Evolutionary conservation across 2,888 invertebrate species (phyloP), one percentile per base, ranked within the genome.

Genomic region (Hypsopygia costalis): DNA sequence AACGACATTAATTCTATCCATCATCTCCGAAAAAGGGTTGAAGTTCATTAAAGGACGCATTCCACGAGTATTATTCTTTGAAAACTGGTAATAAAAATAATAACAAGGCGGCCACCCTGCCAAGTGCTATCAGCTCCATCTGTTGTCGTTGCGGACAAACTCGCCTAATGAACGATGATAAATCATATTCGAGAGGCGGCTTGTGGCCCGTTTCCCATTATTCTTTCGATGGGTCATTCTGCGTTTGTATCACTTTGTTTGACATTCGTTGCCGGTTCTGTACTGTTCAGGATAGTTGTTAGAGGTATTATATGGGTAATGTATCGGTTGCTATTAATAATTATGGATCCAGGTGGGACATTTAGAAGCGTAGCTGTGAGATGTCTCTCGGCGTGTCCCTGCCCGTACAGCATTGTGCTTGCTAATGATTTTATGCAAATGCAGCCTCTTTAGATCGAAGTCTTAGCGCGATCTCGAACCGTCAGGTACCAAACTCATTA

Each of bases 391-490:
- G 64, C 82, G 75, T 86, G 85, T 87, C 87, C 85, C 85, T 82
- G 81, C 82, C 75, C 76, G 83, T 71, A 69, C 79, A 77, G 83
- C 87, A 87, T 88, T 88, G 88, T 88, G 88, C 86, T 87, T 86
- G 83, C 88, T 88, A 87, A 88, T 87, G 88, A 88, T 87, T 88
- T 88, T 88, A 88, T 88, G 88, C 88, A 88, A 87, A 88, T 88
- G 88, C 79, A 87, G 72, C 78, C 85, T 86, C 86, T 87, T 87
- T 83, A 87, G 87, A 88, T 87, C 85, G 86, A 81, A 85, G 86
- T 83, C 87, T 86, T 88, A 87, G 83, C 83, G 87, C 86, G 87
- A 87, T 86, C 86, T 86, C 82, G 62, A 81, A 81, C 78, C 82
- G 82, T 87, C 87, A 87, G 87, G 86, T 85, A 87, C 83, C 75